phyloP scores from a whole-genome alignment of 1,140 invertebrate genomes.

The Pseudomyrmex gracilis region DNA sequence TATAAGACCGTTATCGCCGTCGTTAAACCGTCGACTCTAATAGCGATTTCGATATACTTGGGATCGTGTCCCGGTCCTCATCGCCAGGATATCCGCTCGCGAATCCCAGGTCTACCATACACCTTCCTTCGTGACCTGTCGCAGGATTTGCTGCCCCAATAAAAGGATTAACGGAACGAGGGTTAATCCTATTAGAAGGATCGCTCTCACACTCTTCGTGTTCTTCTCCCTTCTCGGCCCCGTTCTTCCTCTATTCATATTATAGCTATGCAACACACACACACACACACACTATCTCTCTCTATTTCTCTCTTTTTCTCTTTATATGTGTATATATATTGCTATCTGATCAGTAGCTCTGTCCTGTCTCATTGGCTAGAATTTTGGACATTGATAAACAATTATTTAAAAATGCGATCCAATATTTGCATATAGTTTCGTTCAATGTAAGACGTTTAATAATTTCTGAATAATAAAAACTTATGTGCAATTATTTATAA shows the following conservation, averaged over 20 bases:
- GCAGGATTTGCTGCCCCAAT: slow-evolving; percentile 82
- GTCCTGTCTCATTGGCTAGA: slow-evolving; percentile 53
- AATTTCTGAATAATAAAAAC: not conserved
- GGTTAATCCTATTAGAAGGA: slow-evolving; percentile 83
- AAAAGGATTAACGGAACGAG: slow-evolving; percentile 84
- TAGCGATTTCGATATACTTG: slow-evolving; percentile 70
- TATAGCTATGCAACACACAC: slow-evolving; percentile 20
- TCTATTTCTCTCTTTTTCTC: too few species aligned
- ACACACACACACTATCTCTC: too few species aligned
- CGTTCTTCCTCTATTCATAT: slow-evolving; percentile 33
- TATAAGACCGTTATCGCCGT: slow-evolving; percentile 66
- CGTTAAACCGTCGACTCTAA: slow-evolving; percentile 62
- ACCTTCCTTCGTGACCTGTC: slow-evolving; percentile 78
- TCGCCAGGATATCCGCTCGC: slow-evolving; percentile 67
- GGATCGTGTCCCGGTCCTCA: slow-evolving; percentile 63
- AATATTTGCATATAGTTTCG: slow-evolving; percentile 20
- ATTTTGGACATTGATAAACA: slow-evolving; percentile 73
- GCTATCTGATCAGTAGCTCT: slow-evolving; percentile 67
- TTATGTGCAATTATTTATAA: too few species aligned
- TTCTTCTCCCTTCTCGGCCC: slow-evolving; percentile 41
- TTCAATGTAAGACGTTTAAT: not conserved
- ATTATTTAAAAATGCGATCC: slow-evolving; percentile 71
- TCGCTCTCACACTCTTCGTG: slow-evolving; percentile 73
- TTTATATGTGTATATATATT: slow-evolving; percentile 47
- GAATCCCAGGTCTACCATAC: slow-evolving; percentile 70